Percentiles rank a stretch among this genome's conserved stretches.
phyloP scores from a whole-genome alignment of 2,797 vertebrate species.

The Trichosurus vulpecula region DNA sequence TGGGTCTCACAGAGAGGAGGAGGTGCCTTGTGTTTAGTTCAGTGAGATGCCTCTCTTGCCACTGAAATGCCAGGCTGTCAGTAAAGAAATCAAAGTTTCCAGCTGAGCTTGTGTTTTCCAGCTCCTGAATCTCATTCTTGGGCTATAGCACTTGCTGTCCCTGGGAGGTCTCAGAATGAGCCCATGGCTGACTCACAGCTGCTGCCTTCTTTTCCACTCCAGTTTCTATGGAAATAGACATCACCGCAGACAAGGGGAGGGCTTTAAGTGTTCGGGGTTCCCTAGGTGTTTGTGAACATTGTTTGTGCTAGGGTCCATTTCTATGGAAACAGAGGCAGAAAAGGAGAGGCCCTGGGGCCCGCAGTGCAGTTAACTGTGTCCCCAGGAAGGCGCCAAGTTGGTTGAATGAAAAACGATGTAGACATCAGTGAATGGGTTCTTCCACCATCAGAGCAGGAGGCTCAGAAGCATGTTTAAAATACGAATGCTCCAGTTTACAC shows the following conservation, averaged over 20 bases:
- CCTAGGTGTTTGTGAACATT: constrained; percentile 18
- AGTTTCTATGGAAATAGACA: constrained; percentile 73
- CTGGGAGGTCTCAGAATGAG: not conserved
- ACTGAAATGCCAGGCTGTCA: not conserved
- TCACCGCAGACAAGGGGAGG: constrained; percentile 63
- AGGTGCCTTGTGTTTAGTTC: no score
- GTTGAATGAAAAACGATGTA: not conserved
- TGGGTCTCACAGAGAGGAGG: no score
- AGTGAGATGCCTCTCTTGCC: no score
- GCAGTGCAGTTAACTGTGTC: no score
- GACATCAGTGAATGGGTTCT: not conserved
- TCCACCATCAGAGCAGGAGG: not conserved
- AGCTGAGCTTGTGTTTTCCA: constrained; percentile 42
- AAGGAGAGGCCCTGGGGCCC: not conserved
- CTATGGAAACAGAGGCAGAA: constrained; percentile 53
- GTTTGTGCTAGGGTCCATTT: constrained; percentile 43
- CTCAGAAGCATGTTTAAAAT: not conserved
- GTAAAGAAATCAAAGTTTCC: constrained; percentile 56
- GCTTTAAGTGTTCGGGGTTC: constrained; percentile 2
- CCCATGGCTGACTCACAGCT: constrained; percentile 60
- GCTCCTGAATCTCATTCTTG: constrained; percentile 4
- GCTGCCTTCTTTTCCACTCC: constrained; percentile 50
- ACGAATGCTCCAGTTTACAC: constrained; percentile 17
- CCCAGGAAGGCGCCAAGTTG: no score
- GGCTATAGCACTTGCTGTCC: not conserved